phyloP scores from a whole-genome alignment of 2,797 vertebrate species.

The Channa striata region DNA sequence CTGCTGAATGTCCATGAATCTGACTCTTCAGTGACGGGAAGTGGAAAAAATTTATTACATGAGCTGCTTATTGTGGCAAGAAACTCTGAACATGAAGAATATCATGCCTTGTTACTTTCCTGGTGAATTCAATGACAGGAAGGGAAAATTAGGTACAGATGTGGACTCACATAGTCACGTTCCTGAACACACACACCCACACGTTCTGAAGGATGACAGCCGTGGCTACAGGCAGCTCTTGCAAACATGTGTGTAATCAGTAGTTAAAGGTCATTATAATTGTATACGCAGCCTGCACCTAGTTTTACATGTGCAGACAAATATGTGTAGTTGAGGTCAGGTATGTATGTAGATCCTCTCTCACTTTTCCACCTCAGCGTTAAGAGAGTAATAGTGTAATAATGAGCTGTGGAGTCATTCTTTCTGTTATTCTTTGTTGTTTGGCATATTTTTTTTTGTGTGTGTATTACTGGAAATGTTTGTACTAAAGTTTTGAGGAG shows the following conservation, averaged over 20 bases:
- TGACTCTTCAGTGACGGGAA: background rate
- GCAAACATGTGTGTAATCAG: conserved; percentile 53
- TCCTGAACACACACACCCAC: background rate
- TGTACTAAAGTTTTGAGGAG: too few species aligned
- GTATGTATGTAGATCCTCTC: background rate
- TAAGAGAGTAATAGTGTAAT: background rate
- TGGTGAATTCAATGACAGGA: conserved; percentile 4
- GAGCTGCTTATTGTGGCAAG: background rate
- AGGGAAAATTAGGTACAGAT: background rate
- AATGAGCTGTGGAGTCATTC: background rate
- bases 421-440: too few species aligned
- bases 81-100: background rate
- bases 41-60: background rate
- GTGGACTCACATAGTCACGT: background rate
- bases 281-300: conserved; percentile 21
- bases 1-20: background rate
- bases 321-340: background rate
- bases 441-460: background rate
- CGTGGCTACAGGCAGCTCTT: conserved; percentile 31
- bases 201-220: conserved; percentile 46
- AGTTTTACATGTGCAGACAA: background rate
- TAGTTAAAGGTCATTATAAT: conserved; percentile 65
- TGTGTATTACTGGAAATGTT: too few species aligned
- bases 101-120: background rate
- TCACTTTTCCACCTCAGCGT: background rate